Evolutionary conservation across 2,797 vertebrate genomes (phyloP).

Genomic region (Mycteria americana): DNA sequence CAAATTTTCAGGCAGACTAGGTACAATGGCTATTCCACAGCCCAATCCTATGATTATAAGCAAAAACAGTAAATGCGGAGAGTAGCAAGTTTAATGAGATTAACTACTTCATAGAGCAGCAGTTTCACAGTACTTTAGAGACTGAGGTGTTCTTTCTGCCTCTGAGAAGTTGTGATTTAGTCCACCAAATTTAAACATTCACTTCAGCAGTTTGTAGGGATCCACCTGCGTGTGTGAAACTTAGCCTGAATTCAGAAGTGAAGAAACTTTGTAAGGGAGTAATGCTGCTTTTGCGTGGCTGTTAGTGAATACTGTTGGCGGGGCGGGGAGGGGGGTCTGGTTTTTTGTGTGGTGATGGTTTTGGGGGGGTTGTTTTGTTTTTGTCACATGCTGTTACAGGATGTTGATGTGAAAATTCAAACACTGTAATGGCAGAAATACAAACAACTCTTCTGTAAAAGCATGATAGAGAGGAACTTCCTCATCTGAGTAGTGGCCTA

Average conservation of each 20-base stretch:
- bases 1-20: background rate
- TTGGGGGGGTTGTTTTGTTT: background rate
- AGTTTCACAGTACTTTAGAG: background rate
- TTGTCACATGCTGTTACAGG: background rate
- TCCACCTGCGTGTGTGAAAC: background rate
- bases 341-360: background rate
- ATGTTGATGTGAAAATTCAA: background rate
- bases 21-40: background rate
- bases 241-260: background rate
- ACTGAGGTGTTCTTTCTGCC: background rate
- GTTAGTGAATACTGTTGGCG: background rate
- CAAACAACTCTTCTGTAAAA: background rate
- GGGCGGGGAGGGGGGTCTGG: fast-evolving
- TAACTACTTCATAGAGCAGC: background rate
- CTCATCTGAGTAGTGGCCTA: background rate
- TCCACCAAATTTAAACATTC: background rate
- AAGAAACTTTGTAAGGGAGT: background rate
- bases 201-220: background rate
- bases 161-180: background rate
- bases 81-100: background rate
- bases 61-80: background rate
- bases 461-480: background rate
- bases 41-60: background rate
- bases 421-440: background rate
- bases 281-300: background rate